phyloP scores from a whole-genome alignment of 1,140 invertebrate species.

The Cydia strobilella region DNA sequence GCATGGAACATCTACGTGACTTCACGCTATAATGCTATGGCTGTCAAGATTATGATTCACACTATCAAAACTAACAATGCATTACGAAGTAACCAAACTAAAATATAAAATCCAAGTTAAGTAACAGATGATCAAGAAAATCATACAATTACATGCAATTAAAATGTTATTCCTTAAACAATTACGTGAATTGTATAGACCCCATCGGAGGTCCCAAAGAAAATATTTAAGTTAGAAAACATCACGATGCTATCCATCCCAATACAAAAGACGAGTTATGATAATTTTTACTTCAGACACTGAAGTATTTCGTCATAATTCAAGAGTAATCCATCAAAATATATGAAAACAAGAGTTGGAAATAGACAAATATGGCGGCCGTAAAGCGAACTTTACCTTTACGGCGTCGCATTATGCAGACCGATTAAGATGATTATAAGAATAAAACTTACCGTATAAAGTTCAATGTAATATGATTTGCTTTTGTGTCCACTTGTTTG shows the following conservation, averaged over 20 bases:
- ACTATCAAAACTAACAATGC: background rate
- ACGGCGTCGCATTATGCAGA: slow-evolving; percentile 70
- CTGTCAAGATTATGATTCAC: slow-evolving; percentile 41
- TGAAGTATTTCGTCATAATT: slow-evolving; percentile 17
- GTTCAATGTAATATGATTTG: slow-evolving; percentile 76
- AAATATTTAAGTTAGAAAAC: slow-evolving; percentile 14
- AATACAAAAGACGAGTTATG: background rate
- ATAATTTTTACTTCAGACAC: background rate
- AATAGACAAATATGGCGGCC: slow-evolving; percentile 78
- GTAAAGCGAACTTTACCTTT: slow-evolving; percentile 69
- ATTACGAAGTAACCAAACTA: background rate
- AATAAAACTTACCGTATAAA: slow-evolving; percentile 74
- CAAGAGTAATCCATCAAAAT: slow-evolving; percentile 39
- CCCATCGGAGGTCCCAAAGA: slow-evolving; percentile 12
- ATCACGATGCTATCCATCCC: background rate
- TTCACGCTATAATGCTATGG: slow-evolving; percentile 47
- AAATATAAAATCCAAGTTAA: background rate
- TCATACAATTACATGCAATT: slow-evolving; percentile 35
- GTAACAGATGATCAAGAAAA: slow-evolving; percentile 35
- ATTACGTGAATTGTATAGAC: slow-evolving; percentile 23
- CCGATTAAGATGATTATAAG: slow-evolving; percentile 46
- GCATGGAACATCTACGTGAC: slow-evolving; percentile 46
- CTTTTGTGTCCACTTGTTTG: slow-evolving; percentile 70
- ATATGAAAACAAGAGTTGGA: slow-evolving; percentile 66
- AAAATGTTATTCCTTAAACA: slow-evolving; percentile 3